phyloP scores from a whole-genome alignment of 2,797 vertebrate genomes.

The Clarias laeviceps region DNA sequence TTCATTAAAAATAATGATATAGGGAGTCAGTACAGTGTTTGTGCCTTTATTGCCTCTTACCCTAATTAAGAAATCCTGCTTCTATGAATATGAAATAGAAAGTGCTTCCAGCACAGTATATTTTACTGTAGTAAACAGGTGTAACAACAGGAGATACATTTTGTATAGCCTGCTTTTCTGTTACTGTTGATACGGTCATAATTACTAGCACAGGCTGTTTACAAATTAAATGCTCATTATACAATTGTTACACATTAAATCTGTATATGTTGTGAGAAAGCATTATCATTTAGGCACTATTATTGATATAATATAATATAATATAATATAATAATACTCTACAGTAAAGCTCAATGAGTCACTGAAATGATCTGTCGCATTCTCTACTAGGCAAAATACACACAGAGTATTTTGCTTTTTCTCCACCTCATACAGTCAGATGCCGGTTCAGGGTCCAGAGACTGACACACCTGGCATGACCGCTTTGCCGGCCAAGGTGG shows the following conservation, averaged over 20 bases:
- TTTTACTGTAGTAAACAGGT: not conserved
- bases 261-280: not conserved
- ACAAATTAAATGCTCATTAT: not conserved
- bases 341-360: not conserved
- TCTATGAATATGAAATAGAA: not conserved
- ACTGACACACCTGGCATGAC: slow-evolving; percentile 69
- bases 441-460: slow-evolving; percentile 72
- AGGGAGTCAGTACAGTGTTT: not conserved
- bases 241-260: not conserved
- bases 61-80: not conserved
- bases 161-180: too few relatives aligned
- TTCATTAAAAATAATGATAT: not conserved
- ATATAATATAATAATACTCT: too few relatives aligned
- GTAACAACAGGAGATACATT: too few relatives aligned
- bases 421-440: slow-evolving; percentile 76
- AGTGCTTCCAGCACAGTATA: too few relatives aligned
- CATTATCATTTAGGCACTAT: not conserved
- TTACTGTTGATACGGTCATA: not conserved
- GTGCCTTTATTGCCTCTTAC: not conserved
- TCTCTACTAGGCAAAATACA: not conserved
- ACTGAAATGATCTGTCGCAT: not conserved
- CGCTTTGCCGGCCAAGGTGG: slow-evolving; percentile 74
- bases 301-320: too few relatives aligned
- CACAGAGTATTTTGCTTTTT: not conserved
- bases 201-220: not conserved